These are phyloP conservation scores for Plutomurus gul DNA, from an alignment of 1,140 invertebrate genomes.

Conservation along the genomic window DNA sequence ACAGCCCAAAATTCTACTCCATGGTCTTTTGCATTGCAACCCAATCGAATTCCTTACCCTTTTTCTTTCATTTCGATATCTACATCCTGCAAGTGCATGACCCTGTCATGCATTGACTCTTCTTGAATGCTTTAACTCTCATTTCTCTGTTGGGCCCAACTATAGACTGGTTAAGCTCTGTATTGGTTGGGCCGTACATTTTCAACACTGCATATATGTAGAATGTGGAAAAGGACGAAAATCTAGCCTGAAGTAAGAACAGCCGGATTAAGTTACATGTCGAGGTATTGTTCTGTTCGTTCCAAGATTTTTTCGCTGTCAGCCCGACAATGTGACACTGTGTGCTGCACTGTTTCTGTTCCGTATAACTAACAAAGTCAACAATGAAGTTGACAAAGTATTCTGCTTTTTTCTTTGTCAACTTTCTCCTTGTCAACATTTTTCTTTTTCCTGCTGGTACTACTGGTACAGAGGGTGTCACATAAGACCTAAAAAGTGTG, in stretches of 20 bases:
- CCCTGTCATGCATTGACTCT: conserved; percentile 2
- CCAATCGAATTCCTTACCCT: conserved; percentile 24
- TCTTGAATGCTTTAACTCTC: not conserved
- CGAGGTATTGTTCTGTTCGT: not conserved
- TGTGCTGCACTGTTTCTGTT: no score
- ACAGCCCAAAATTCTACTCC: not conserved
- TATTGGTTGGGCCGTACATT: no score
- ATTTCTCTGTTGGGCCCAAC: conserved; percentile 2
- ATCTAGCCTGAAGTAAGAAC: not conserved
- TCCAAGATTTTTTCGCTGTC: not conserved
- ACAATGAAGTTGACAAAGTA: conserved; percentile 8
- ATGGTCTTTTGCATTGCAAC: not conserved
- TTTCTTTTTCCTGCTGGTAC: not conserved
- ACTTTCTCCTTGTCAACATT: not conserved
- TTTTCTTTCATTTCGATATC: conserved; percentile 4
- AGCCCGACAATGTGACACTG: not conserved
- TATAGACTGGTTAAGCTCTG: no score
- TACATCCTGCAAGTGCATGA: not conserved
- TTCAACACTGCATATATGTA: no score
- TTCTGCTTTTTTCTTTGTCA: conserved; percentile 12
- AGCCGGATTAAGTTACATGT: conserved; percentile 13
- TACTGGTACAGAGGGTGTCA: no score
- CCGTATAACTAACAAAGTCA: no score
- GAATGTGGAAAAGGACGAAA: no score
- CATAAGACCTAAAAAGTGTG: no score